Evolutionary conservation across 2,797 vertebrate genomes (phyloP), one percentile per base, ranked within the genome.

Genomic region (Danionella dracula): DNA sequence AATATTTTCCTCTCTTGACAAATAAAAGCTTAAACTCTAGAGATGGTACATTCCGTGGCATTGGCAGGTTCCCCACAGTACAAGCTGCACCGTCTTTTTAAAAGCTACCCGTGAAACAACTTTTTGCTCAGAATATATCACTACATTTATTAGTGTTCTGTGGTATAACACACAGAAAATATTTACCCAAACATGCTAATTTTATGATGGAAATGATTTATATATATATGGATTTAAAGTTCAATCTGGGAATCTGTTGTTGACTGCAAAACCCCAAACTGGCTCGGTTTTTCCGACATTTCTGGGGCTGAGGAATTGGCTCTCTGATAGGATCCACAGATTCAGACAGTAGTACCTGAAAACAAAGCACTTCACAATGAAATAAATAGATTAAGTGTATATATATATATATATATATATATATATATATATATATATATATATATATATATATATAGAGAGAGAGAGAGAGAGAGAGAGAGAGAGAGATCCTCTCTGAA

Each of bases 41-140:
- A 45, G 66, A 74, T 63, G 56, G 46, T 15, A 54, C 32, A 46
- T 53, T 67, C 29, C 45, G 63, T 64, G 56, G 48, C 34, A 31
- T 38, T 50, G 67, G 66, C 66, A 21, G 8, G 60, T 12, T 66
- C 40, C 49, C 29, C 16, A 17, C 29, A 31, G 49, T 61, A 46
- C 34, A 56, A 21, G 46, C 27, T 29, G 50, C n/a, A 10, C n/a
- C 21, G 35, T 45, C 34, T 44, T 57, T 70, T 38, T 9, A 17
- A 20, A 49, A 57, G 27, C 15, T 5, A 29, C 20, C 32, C 46
- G 38, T 70, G 46, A 51, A 38, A 70, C 54, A 38, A 17, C 9
- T 29, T 42, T 16, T 63, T 70, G 53, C 68, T 67, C 4, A 58
- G 63, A 70, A 58, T 71, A 67, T 37, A 74, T 50, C 19, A 29